A percentile compares a stretch with the other conserved stretches of the same genome.
Conservation (phyloP, 2,113 vertebrate genomes). For the Petrocephalus microphthalmus region DNA sequence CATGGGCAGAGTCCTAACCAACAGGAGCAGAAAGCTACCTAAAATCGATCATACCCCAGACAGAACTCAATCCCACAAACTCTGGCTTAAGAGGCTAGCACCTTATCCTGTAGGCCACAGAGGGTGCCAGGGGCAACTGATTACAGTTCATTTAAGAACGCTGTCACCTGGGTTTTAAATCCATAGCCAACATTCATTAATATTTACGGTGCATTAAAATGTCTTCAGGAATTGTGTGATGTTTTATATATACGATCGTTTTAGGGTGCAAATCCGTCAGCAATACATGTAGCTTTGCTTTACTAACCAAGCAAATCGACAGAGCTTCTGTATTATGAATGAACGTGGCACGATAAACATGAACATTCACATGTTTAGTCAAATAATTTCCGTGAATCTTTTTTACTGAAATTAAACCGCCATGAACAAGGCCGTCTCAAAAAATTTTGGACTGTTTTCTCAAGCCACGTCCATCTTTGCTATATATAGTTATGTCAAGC, state of each 20-base stretch:
- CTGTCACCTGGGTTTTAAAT: background rate
- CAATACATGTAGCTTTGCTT: background rate
- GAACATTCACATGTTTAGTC: background rate
- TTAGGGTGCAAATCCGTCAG: background rate
- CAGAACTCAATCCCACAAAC: conserved; percentile 40
- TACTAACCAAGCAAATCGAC: background rate
- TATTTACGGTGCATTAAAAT: background rate
- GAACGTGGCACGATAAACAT: background rate
- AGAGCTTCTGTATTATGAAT: background rate
- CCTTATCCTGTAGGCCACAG: conserved; percentile 45
- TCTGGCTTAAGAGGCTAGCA: conserved; percentile 48
- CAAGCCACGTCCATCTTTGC: background rate
- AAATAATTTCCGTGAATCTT: background rate
- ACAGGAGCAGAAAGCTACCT: background rate
- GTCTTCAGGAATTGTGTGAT: background rate
- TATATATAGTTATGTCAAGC: background rate
- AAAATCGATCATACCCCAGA: background rate
- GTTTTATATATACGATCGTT: background rate
- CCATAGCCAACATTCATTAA: background rate
- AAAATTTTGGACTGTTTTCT: too few species aligned
- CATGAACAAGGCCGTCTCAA: background rate
- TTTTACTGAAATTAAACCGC: background rate
- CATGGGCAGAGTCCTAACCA: background rate
- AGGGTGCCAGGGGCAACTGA: background rate
- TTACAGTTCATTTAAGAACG: background rate